Percentiles rank a stretch among this genome's conserved stretches.
These are phyloP conservation scores for Sorex maritimensis DNA, from an alignment of 2,797 vertebrate species.

Conservation along the genomic window DNA sequence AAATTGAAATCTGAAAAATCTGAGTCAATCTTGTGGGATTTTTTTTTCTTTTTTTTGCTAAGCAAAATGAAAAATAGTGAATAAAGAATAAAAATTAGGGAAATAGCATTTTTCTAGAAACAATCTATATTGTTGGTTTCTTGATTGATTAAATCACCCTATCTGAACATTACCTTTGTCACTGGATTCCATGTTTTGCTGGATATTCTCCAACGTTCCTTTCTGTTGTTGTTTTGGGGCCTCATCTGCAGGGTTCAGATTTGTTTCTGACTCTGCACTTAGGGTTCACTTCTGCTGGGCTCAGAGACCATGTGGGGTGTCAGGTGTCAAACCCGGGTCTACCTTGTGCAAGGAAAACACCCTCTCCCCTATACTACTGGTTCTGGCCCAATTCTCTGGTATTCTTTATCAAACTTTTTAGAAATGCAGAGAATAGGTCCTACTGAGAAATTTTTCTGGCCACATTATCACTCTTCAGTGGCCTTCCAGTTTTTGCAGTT, in stretches of 20 bases:
- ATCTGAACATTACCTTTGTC: conserved; percentile 44
- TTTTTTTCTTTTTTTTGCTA: conserved; percentile 41
- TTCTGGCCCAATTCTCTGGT: not conserved
- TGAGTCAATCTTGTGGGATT: not conserved
- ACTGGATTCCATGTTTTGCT: too few species aligned
- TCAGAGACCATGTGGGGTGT: too few species aligned
- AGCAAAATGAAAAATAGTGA: not conserved
- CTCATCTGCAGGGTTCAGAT: too few species aligned
- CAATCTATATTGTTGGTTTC: conserved; percentile 49
- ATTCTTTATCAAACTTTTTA: conserved; percentile 54
- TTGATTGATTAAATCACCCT: not conserved
- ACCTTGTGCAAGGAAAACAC: too few species aligned
- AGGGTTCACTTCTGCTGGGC: not conserved
- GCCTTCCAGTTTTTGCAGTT: conserved; percentile 36
- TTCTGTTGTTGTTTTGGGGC: too few species aligned
- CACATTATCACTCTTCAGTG: not conserved
- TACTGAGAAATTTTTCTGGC: conserved; percentile 34
- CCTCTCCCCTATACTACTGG: not conserved
- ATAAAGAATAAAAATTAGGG: conserved; percentile 32
- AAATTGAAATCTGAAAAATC: conserved; percentile 65
- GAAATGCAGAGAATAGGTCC: conserved; percentile 3
- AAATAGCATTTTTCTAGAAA: conserved; percentile 9
- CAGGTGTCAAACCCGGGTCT: too few species aligned
- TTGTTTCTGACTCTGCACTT: too few species aligned
- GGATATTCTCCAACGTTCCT: too few species aligned